Conservation (phyloP, 2,888 invertebrate genomes). For the Apodemia zela region DNA sequence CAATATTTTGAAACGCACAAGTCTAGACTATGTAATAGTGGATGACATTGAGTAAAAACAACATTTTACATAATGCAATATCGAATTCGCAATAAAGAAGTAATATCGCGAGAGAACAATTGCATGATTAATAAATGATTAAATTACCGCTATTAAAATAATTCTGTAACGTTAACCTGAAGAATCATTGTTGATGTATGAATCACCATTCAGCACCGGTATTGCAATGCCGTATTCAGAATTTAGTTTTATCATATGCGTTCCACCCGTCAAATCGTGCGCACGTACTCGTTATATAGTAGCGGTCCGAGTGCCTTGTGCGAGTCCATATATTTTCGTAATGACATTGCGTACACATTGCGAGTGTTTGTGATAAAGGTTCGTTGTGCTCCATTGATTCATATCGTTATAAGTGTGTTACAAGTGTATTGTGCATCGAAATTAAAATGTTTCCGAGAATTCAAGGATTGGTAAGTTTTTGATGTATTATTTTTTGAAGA, state of each 20-base stretch:
- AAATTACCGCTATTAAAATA: conserved; percentile 10
- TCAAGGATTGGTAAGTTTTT: conserved; percentile 68
- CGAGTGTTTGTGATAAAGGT: conserved; percentile 47
- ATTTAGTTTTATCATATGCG: conserved; percentile 41
- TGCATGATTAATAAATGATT: conserved; percentile 1
- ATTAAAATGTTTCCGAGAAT: conserved; percentile 71
- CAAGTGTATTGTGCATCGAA: conserved; percentile 37
- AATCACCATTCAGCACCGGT: conserved; percentile 36
- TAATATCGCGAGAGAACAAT: conserved; percentile 5
- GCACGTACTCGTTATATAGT: conserved; percentile 45
- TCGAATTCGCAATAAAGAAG: conserved; percentile 5
- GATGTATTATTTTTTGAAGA: background rate
- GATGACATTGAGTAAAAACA: conserved; percentile 7
- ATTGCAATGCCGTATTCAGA: conserved; percentile 28
- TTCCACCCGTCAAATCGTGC: conserved; percentile 49
- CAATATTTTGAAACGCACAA: conserved; percentile 4
- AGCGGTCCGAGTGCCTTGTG: conserved; percentile 38
- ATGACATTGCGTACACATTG: conserved; percentile 37
- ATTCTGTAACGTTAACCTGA: conserved; percentile 1
- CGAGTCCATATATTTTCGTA: conserved; percentile 35
- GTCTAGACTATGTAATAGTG: conserved; percentile 4
- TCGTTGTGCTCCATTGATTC: conserved; percentile 40
- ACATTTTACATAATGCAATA: conserved; percentile 12
- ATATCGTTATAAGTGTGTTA: conserved; percentile 38
- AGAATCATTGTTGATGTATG: conserved; percentile 26